These are phyloP conservation scores for Ligdia adustata DNA, from an alignment of 2,888 invertebrate species.

Conservation along the genomic window DNA sequence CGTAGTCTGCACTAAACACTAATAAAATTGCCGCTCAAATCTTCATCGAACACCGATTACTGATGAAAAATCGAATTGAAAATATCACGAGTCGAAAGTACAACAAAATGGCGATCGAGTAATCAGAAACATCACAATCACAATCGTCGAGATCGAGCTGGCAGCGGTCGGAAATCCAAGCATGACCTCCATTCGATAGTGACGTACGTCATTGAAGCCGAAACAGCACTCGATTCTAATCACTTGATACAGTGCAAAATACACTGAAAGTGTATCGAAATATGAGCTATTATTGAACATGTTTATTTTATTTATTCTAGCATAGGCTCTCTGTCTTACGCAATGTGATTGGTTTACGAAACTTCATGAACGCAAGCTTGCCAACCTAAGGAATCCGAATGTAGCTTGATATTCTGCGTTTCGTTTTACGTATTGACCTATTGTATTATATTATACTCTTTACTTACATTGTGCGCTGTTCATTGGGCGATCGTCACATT, in stretches of 20 bases:
- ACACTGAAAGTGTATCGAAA: too few relatives aligned
- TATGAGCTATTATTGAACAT: background rate
- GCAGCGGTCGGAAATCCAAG: conserved; percentile 11
- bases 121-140: conserved; percentile 50
- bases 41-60: conserved; percentile 29
- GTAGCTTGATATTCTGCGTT: background rate
- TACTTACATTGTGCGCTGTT: too few relatives aligned
- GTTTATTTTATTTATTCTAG: too few relatives aligned
- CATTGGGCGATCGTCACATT: too few relatives aligned
- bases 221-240: conserved; percentile 7
- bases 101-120: conserved; percentile 67
- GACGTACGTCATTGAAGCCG: conserved; percentile 3
- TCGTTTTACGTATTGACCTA: conserved; percentile 5
- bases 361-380: conserved; percentile 1
- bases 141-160: conserved; percentile 36
- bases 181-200: conserved; percentile 53
- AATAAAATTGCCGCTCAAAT: conserved; percentile 61
- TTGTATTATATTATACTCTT: too few relatives aligned
- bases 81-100: conserved; percentile 51
- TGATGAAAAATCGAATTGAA: conserved; percentile 64
- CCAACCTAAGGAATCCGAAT: conserved; percentile 11
- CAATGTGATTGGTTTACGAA: background rate
- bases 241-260: too few relatives aligned
- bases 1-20: background rate
- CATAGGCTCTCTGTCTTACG: conserved; percentile 4